These are phyloP conservation scores for Eupsilia transversa DNA, from an alignment of 2,888 invertebrate species.

Conservation along the genomic window DNA sequence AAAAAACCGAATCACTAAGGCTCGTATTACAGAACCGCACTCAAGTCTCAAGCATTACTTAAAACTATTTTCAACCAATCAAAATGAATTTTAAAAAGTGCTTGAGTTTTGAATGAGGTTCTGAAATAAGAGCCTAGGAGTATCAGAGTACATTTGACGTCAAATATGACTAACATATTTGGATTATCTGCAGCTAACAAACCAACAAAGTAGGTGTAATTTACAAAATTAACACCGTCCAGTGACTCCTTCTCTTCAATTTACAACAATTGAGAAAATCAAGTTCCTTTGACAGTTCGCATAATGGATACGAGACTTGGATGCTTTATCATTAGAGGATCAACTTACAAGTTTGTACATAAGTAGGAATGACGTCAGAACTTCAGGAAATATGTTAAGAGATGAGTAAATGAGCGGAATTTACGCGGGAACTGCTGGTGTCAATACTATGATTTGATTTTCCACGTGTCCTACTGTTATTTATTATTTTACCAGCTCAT, in stretches of 20 bases:
- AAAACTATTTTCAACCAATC: no score
- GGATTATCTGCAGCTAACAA: constrained; percentile 9
- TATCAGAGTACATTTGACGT: not conserved
- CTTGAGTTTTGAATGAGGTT: no score
- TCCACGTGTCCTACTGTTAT: no score
- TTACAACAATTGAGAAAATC: constrained; percentile 48
- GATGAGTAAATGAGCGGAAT: not conserved
- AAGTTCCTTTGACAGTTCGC: constrained; percentile 22
- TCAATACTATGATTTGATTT: constrained; percentile 8
- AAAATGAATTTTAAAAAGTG: no score
- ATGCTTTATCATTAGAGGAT: constrained; percentile 21
- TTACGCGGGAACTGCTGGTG: not conserved
- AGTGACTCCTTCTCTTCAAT: not conserved
- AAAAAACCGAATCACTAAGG: not conserved
- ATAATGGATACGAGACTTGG: constrained; percentile 17
- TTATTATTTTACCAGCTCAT: no score
- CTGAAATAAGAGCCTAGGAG: no score
- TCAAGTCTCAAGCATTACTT: no score
- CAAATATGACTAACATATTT: constrained; percentile 9
- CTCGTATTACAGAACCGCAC: no score
- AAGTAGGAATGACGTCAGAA: constrained; percentile 28
- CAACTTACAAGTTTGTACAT: constrained; percentile 6
- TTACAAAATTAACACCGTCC: constrained; percentile 27
- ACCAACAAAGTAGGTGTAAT: constrained; percentile 28
- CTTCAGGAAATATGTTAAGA: not conserved